phyloP scores from a whole-genome alignment of 2,888 invertebrate species.

The Heteromyza rotundicornis region DNA sequence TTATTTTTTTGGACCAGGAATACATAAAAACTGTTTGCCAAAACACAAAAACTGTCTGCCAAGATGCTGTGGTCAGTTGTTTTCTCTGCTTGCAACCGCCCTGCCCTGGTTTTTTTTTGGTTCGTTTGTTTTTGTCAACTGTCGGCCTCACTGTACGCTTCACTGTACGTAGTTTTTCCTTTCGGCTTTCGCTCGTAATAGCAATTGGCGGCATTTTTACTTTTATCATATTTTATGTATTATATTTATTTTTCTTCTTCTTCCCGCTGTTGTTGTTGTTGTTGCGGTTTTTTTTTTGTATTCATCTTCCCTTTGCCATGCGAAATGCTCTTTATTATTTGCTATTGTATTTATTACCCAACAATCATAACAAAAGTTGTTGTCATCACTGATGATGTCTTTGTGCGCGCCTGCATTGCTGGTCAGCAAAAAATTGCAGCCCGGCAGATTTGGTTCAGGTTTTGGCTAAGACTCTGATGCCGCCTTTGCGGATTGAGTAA shows the following conservation, averaged over 20 bases:
- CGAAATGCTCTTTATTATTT: constrained; percentile 46
- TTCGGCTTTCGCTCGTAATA: constrained; percentile 1
- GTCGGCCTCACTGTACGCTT: background rate
- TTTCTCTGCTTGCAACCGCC: too few relatives aligned
- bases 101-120: background rate
- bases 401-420: background rate
- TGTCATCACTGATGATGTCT: constrained; percentile 4
- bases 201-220: constrained; percentile 29
- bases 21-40: background rate
- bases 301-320: background rate
- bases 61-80: too few relatives aligned
- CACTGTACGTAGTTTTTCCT: background rate
- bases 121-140: background rate
- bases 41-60: background rate
- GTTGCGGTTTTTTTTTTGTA: background rate
- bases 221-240: constrained; percentile 26
- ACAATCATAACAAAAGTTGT: constrained; percentile 55
- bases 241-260: constrained; percentile 2
- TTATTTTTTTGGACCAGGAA: constrained; percentile 11
- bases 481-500: constrained; percentile 3
- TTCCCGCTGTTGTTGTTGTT: too few relatives aligned
- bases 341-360: constrained; percentile 56
- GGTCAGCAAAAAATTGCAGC: background rate
- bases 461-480: constrained; percentile 45
- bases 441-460: constrained; percentile 53